Evolutionary conservation across 1,140 invertebrate species (phyloP), one percentile per base, ranked within the genome.

Genomic region (Drosophila insularis): DNA sequence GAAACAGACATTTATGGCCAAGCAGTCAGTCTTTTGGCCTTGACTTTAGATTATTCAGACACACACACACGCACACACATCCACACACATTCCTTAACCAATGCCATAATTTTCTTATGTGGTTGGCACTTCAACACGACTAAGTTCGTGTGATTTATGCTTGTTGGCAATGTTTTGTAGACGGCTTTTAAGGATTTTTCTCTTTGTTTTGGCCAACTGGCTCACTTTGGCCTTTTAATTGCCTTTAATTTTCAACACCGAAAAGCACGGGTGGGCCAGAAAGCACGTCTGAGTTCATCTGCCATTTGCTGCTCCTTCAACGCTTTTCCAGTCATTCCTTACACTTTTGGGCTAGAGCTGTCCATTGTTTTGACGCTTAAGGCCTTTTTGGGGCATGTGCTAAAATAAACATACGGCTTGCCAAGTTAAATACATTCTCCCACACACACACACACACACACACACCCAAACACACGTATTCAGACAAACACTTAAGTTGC

Each of bases 191-290:
- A 5, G 27, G 63, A 69, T 61, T 61, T 37, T 19, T n/a, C n/a
- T n/a, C n/a, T n/a, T 50, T 68, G 40, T 27, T 27, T 27, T 27
- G 5, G 27, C 27, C 27, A 27, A 27, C 27, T 27, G 27, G 4
- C 27, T 27, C 27, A 6, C 27, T 27, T 27, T 27, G 55, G 82
- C 37, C 70, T 79, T 86, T 89, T 87, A 87, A 87, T 87, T 87
- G 82, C 59, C 82, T 87, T 87, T 66, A 86, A 87, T 87, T 87
- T 89, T 74, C 79, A 89, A 82, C 82, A 77, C 71, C 75, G 74
- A 63, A 35, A 32, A 32, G 31, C 32, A 10, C 69, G 70, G 69
- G 71, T 62, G 59, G 21, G 31, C 31, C 32, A 35, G 32, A 35
- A 37, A 53, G 61, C 70, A 73, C 74, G 74, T 73, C 55, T 58